A percentile compares a stretch with the other conserved stretches of the same genome.
Evolutionary conservation across 1,140 invertebrate genomes (phyloP).

Genomic region (Drosophila santomea): DNA sequence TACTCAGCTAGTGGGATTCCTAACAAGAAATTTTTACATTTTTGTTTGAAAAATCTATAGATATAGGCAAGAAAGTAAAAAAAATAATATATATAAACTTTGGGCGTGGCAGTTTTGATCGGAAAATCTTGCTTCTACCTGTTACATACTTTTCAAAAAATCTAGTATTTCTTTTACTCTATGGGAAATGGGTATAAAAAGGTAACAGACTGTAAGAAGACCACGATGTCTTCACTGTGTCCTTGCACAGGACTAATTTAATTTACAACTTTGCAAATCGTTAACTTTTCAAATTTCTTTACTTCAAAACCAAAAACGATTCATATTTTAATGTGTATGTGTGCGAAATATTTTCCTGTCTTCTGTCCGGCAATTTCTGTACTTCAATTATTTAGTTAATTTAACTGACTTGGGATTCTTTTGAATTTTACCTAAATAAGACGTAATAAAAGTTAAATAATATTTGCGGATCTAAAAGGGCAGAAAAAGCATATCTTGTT

Average conservation of each 20-base stretch:
- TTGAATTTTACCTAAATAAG: constrained; percentile 12
- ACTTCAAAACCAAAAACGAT: constrained; percentile 1
- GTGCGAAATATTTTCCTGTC: constrained; percentile 14
- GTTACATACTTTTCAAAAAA: no score
- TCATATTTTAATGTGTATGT: constrained; percentile 7
- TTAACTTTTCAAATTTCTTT: constrained; percentile 41
- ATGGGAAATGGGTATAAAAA: background rate
- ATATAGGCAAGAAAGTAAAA: no score
- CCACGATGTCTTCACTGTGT: constrained; percentile 42
- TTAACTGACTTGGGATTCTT: constrained; percentile 27
- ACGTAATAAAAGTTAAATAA: constrained; percentile 20
- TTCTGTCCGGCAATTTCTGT: background rate
- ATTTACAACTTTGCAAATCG: constrained; percentile 66
- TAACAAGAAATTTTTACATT: no score
- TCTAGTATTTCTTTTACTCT: no score
- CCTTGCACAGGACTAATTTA: constrained; percentile 73
- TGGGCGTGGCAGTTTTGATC: no score
- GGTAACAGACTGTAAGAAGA: constrained; percentile 27
- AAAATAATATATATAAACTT: no score
- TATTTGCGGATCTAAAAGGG: background rate
- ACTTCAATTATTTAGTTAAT: constrained; percentile 49
- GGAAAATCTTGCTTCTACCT: no score
- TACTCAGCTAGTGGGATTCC: no score
- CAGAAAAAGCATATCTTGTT: constrained; percentile 13
- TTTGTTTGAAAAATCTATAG: no score